Base-by-base conservation (phyloP, 2,113 vertebrate species). In the Aldabrachelys gigantea region DNA sequence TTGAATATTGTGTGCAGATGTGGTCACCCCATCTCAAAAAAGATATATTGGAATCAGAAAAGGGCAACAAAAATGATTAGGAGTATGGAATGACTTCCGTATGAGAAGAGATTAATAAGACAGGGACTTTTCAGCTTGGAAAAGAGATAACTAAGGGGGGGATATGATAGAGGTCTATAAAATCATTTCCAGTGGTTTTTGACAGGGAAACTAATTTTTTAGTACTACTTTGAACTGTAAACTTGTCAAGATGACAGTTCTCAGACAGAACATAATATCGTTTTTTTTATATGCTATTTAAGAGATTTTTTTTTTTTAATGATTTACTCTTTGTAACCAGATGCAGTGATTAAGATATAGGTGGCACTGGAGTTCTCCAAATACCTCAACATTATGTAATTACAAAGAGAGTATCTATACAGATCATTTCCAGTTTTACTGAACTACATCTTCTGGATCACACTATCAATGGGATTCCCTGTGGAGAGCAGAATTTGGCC, bases 381-480 rank as follows among this genome's bases (percentile, higher is more conserved):
- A 76, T 11, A 87, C 6, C 92, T 96, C 96, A 53, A 19, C 17
- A 53, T 19, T 17, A 53, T 53, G 19, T 53, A 19, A 53, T 53
- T 53, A 53, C 52, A 53, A 53, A 53, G 57, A 92, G 87, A 88
- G 87, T 96, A 84, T 90, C 88, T 76, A 85, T 16, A 83, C 78
- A 92, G 94, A 65, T 80, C 62, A 89, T 84, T 83, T 56, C 80
- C 53, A 7, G 89, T 96, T 94, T 87, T 3, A 84, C 41, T 24
- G 17, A 89, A 5, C 62, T 94, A 91, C 93, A 91, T 22, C n/a
- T 35, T 17, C 85, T 72, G 7, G 19, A 25, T 65, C 79, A 49
- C 90, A 95, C 94, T 89, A 96, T 85, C 93, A 95, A 12, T 19
- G 41, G 62, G 79, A 93, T 87, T 54, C 91, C 87, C 90, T 82